phyloP scores from a whole-genome alignment of 2,888 invertebrate species.

The Julus scanicus region DNA sequence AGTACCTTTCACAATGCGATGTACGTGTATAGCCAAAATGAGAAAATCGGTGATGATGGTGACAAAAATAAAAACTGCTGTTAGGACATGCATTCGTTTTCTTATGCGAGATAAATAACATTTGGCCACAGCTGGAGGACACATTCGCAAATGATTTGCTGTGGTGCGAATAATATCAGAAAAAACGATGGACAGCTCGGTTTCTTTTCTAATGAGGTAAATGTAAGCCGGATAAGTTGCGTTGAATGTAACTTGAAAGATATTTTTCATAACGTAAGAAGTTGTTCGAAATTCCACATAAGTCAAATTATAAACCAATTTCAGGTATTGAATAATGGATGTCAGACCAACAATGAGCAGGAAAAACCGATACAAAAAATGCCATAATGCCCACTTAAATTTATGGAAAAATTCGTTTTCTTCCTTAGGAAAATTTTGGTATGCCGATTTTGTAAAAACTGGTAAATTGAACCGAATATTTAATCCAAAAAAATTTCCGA shows the following conservation, averaged over 20 bases:
- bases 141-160: background rate
- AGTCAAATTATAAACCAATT: background rate
- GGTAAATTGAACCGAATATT: background rate
- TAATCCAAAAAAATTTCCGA: background rate
- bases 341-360: background rate
- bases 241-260: background rate
- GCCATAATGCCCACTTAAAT: background rate
- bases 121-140: background rate
- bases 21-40: background rate
- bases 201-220: background rate
- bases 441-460: background rate
- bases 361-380: background rate
- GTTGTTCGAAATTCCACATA: background rate
- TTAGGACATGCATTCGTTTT: background rate
- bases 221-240: background rate
- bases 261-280: background rate
- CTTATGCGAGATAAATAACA: background rate
- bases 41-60: background rate
- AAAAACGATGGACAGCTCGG: background rate
- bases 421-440: too few relatives aligned
- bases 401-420: too few relatives aligned
- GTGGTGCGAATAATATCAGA: slow-evolving; percentile 7
- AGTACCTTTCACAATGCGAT: background rate
- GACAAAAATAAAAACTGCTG: background rate
- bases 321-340: background rate